Base-by-base conservation (phyloP, 2,888 invertebrate species). In the Plebejus anna region DNA sequence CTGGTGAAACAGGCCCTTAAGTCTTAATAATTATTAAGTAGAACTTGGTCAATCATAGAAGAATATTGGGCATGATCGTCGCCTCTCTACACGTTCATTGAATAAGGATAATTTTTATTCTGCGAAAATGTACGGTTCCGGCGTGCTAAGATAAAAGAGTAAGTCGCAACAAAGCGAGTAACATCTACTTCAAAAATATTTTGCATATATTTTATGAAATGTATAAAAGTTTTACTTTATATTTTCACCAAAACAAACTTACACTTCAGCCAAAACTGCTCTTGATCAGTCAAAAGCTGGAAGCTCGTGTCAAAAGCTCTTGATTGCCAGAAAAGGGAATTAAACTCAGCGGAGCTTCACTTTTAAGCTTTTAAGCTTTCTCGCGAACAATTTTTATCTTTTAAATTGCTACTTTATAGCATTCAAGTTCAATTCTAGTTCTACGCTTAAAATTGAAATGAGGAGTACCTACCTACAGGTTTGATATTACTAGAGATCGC, bases 261-360 rank as follows among this genome's bases (percentile, higher is more conserved):
- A 66, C 66, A 36, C 66, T 66, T 66, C 66, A 66, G 11, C 32
- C 32, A 66, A 55, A 73, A 73, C 55, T 55, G 32, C 73, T 11
- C 73, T 73, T 73, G 73, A 73, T 73, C 51, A 73, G 73, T 73
- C 55, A 32, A 73, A 73, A 73, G 73, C 73, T 55, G 42, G 28
- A 13, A 72, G 73, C 73, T 32, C 55, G 73, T 55, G 73, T 73
- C 73, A 73, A 73, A 73, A 73, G 47, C 72, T 36, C 73, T 73
- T 73, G 73, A 73, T 73, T 51, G 73, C 51, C 51, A 55, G 47
- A 73, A 73, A 55, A 55, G 73, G 55, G 73, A 73, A 55, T 55
- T 32, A 51, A 73, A 73, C 22, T 66, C 36, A 36, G 32, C 32
- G 66, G 32, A 66, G 66, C 66, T 66, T 32, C 66, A 36, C 66